Evolutionary conservation across 2,888 invertebrate species (phyloP).

Genomic region (Yponomeuta cagnagella): DNA sequence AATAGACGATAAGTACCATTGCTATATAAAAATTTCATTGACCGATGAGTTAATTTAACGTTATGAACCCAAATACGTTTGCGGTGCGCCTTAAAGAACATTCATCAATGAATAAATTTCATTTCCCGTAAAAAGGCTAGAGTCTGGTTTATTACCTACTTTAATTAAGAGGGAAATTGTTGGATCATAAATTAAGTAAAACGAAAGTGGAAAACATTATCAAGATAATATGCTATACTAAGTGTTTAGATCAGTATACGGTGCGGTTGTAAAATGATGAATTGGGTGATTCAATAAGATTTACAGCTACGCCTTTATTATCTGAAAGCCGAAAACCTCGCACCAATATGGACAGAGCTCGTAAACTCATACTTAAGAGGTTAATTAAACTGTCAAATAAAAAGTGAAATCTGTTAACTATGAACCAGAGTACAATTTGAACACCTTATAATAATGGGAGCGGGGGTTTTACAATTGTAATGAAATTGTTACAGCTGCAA

Average conservation of each 20-base stretch:
- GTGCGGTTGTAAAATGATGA: background rate
- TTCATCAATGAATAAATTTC: conserved; percentile 17
- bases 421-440: background rate
- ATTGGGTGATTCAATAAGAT: background rate
- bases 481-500: too few species aligned
- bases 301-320: background rate
- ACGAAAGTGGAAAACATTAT: background rate
- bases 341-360: background rate
- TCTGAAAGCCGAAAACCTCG: background rate
- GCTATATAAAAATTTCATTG: too few species aligned
- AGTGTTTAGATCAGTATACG: background rate
- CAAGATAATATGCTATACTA: background rate
- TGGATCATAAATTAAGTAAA: too few species aligned
- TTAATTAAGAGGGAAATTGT: background rate
- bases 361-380: background rate
- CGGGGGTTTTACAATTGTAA: too few species aligned
- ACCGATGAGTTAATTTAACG: too few species aligned
- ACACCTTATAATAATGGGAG: too few species aligned
- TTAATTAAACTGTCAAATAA: background rate
- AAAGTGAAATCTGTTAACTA: background rate
- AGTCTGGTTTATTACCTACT: background rate
- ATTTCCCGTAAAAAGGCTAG: background rate
- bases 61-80: background rate
- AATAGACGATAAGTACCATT: too few species aligned
- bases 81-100: conserved; percentile 25